Evolutionary conservation across 2,113 vertebrate genomes (phyloP).

Genomic region (Lophius piscatorius): DNA sequence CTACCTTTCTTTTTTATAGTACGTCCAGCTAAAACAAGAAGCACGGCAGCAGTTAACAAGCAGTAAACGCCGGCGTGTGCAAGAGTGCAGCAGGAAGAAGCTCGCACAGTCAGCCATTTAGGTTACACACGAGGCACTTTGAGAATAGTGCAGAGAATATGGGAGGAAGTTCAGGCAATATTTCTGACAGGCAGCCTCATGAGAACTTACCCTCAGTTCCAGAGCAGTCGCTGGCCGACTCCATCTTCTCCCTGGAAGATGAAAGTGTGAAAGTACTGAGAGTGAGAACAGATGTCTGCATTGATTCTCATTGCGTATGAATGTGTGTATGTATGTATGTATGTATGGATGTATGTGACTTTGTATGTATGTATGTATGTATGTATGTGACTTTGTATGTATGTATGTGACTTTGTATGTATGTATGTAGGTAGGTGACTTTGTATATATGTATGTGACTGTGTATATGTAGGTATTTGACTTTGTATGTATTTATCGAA

Average conservation of each 20-base stretch:
- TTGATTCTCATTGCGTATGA: no score
- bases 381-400: background rate
- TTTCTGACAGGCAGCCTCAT: conserved; percentile 14
- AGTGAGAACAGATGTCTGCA: conserved; percentile 31
- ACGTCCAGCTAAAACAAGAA: conserved; percentile 83
- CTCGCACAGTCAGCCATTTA: conserved; percentile 46
- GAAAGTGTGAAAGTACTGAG: conserved; percentile 44
- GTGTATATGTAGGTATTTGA: background rate
- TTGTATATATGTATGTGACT: conserved; percentile 3
- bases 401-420: conserved; percentile 2
- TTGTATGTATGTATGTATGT: no score
- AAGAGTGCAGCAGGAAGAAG: conserved; percentile 31
- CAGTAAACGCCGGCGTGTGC: conserved; percentile 37
- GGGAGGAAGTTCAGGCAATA: conserved; percentile 32
- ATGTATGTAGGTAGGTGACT: conserved; percentile 4
- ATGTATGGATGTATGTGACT: background rate
- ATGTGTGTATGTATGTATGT: conserved; percentile 7
- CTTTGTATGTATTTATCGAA: no score
- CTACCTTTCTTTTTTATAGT: conserved; percentile 82
- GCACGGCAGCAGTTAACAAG: conserved; percentile 68
- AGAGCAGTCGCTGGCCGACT: conserved; percentile 90
- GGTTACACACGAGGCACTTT: conserved; percentile 40
- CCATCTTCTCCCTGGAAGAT: conserved; percentile 90
- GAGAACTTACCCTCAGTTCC: conserved; percentile 82
- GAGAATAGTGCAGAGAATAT: conserved; percentile 48